Conservation (phyloP, 2,113 vertebrate species). For the Eurypyga helias region DNA sequence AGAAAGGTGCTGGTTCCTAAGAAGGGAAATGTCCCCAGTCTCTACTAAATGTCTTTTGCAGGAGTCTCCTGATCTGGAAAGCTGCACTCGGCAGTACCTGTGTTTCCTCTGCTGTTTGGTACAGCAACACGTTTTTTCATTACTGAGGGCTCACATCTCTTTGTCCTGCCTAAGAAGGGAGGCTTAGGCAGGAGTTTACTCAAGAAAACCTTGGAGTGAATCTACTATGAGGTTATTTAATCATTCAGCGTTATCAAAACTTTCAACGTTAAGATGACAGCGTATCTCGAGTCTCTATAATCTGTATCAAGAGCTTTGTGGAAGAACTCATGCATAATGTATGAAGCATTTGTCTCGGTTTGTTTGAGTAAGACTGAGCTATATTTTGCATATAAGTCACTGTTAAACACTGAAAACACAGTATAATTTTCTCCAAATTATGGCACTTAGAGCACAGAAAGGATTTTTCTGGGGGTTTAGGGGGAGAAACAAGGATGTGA, state of each 20-base stretch:
- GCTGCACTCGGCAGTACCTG: not conserved
- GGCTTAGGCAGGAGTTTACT: not conserved
- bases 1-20: not conserved
- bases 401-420: not conserved
- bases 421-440: constrained; percentile 25
- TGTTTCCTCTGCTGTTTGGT: not conserved
- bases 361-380: not conserved
- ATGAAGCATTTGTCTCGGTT: constrained; percentile 9
- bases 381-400: not conserved
- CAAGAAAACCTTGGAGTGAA: not conserved
- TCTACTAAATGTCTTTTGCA: not conserved
- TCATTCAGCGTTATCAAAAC: constrained; percentile 29
- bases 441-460: not conserved
- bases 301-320: not conserved
- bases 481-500: not conserved
- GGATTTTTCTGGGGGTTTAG: not conserved
- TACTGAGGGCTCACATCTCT: not conserved
- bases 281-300: not conserved
- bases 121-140: not conserved
- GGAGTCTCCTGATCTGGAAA: not conserved
- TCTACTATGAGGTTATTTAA: not conserved
- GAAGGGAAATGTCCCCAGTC: not conserved
- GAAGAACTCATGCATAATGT: constrained; percentile 9
- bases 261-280: not conserved
- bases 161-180: not conserved